Conservation (phyloP, 1,140 invertebrate genomes). For the Lethrus apterus region DNA sequence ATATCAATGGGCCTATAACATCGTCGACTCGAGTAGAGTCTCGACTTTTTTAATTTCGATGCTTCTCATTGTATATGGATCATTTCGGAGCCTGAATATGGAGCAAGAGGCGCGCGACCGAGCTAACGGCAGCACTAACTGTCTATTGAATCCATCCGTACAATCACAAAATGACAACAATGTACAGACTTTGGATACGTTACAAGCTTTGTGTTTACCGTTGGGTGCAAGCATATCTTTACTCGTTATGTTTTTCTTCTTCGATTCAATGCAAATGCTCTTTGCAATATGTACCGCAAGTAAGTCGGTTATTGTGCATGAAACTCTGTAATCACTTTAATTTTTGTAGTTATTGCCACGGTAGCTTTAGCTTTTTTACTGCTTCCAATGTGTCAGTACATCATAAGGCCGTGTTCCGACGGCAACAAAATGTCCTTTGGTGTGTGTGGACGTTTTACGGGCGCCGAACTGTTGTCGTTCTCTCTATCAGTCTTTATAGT, state of each 20-base stretch:
- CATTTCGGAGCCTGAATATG: slow-evolving; percentile 87
- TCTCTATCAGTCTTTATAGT: slow-evolving; percentile 88
- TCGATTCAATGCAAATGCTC: slow-evolving; percentile 96
- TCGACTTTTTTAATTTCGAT: slow-evolving; percentile 97
- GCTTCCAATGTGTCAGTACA: slow-evolving; percentile 94
- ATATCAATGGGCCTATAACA: slow-evolving; percentile 81
- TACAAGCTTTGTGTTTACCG: slow-evolving; percentile 94
- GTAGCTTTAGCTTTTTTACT: slow-evolving; percentile 92
- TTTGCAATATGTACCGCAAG: slow-evolving; percentile 97
- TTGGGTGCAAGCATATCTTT: slow-evolving; percentile 92
- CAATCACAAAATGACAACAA: slow-evolving; percentile 49
- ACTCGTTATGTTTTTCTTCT: slow-evolving; percentile 97
- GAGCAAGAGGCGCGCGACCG: slow-evolving; percentile 85
- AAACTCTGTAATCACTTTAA: neutral
- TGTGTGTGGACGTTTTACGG: slow-evolving; percentile 82
- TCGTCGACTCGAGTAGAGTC: slow-evolving; percentile 93
- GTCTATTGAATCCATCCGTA: slow-evolving; percentile 44
- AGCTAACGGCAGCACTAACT: slow-evolving; percentile 48
- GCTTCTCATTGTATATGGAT: slow-evolving; percentile 94
- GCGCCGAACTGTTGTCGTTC: slow-evolving; percentile 89
- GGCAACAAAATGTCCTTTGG: slow-evolving; percentile 86
- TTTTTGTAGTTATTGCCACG: slow-evolving; percentile 85
- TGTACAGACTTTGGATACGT: slow-evolving; percentile 88
- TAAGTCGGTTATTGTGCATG: slow-evolving; percentile 40
- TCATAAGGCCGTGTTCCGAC: slow-evolving; percentile 81